phyloP scores from a whole-genome alignment of 2,113 vertebrate species.

The Bothrops jararaca region DNA sequence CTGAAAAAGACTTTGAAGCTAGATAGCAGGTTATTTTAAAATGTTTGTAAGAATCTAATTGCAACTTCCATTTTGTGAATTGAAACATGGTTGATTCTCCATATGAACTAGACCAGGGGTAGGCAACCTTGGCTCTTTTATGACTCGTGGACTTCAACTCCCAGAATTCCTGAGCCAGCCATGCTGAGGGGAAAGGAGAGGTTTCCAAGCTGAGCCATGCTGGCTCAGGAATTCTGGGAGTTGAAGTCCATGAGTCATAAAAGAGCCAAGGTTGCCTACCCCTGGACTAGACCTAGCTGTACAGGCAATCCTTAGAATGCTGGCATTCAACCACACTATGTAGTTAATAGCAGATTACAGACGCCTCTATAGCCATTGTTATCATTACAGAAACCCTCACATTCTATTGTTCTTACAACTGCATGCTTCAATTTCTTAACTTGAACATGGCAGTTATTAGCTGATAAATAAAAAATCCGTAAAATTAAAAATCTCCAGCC shows the following conservation, averaged over 20 bases:
- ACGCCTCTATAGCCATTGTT: not conserved
- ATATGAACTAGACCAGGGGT: not conserved
- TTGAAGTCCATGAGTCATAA: too few species aligned
- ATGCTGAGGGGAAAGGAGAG: too few species aligned
- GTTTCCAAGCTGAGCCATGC: too few species aligned
- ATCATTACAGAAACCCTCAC: not conserved
- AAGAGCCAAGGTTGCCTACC: too few species aligned
- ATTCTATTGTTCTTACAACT: not conserved
- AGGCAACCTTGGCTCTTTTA: too few species aligned
- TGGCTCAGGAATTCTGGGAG: too few species aligned
- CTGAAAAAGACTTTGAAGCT: not conserved
- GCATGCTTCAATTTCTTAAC: not conserved
- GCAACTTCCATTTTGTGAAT: not conserved
- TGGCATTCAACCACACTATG: not conserved
- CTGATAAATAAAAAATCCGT: not conserved
- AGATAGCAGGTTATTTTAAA: not conserved
- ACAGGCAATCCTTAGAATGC: not conserved
- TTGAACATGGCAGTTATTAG: not conserved
- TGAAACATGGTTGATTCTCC: not conserved
- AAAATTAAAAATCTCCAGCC: not conserved
- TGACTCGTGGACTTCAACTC: too few species aligned
- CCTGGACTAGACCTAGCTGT: not conserved
- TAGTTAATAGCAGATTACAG: not conserved
- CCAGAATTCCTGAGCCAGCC: too few species aligned
- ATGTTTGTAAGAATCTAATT: not conserved